Conservation (phyloP, 2,888 invertebrate genomes). For the Magallana nippona region DNA sequence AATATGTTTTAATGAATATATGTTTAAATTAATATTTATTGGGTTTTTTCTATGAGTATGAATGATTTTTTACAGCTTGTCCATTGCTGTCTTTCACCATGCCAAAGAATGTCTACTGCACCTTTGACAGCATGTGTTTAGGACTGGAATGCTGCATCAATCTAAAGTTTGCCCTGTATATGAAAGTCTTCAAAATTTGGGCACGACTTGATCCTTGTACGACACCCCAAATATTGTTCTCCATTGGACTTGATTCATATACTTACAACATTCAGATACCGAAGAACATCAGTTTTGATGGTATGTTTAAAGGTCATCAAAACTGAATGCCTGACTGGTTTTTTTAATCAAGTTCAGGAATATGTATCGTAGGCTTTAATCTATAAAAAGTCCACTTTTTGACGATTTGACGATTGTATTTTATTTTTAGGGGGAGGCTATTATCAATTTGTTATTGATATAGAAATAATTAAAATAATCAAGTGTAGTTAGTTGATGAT, state of each 20-base stretch:
- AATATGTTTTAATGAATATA: no score
- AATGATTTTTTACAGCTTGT: constrained; percentile 58
- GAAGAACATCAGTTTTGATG: background rate
- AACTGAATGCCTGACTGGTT: no score
- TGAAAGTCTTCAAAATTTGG: constrained; percentile 64
- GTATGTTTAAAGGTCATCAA: background rate
- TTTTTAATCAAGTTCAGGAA: no score
- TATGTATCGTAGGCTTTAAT: no score
- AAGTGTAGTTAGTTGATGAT: no score
- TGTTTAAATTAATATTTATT: no score
- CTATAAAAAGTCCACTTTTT: no score
- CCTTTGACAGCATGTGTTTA: constrained; percentile 64
- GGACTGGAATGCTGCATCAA: constrained; percentile 70
- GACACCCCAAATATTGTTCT: constrained; percentile 51
- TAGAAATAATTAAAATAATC: no score
- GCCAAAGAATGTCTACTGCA: constrained; percentile 64
- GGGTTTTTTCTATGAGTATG: constrained; percentile 26
- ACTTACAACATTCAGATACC: constrained; percentile 33
- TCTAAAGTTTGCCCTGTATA: constrained; percentile 63
- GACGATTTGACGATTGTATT: no score
- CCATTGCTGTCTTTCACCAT: constrained; percentile 59
- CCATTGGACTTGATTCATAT: constrained; percentile 57
- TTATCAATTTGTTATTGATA: no score
- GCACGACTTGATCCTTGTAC: constrained; percentile 62
- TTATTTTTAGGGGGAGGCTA: no score